A percentile compares a stretch with the other conserved stretches of the same genome.
Evolutionary conservation across 2,113 vertebrate species (phyloP).

Genomic region (Zapus hudsonius): DNA sequence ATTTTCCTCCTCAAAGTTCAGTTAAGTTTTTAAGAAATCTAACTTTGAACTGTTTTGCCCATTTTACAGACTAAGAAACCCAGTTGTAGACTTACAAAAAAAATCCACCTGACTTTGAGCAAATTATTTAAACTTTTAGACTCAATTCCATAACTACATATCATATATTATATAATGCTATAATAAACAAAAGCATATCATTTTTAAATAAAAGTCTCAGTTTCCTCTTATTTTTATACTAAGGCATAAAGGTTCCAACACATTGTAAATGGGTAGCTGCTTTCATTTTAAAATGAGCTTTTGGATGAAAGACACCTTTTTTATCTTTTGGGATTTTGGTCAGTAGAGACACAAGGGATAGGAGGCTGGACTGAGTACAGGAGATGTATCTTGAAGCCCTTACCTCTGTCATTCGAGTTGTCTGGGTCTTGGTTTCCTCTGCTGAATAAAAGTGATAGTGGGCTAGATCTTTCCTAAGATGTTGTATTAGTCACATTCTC

Average conservation of each 20-base stretch:
- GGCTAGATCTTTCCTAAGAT: not conserved
- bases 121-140: slow-evolving; percentile 22
- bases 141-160: not conserved
- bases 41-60: not conserved
- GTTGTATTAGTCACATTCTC: too few species aligned
- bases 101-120: not conserved
- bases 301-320: not conserved
- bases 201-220: slow-evolving; percentile 37
- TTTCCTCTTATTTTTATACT: slow-evolving; percentile 7
- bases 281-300: slow-evolving; percentile 17
- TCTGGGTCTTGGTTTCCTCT: not conserved
- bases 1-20: slow-evolving; percentile 14
- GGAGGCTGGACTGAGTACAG: not conserved
- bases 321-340: not conserved
- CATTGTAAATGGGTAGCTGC: not conserved
- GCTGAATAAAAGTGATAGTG: not conserved
- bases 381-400: not conserved
- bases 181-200: not conserved
- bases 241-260: not conserved
- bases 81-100: not conserved
- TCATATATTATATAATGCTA: not conserved
- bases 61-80: slow-evolving; percentile 29
- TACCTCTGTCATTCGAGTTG: not conserved
- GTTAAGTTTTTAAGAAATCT: not conserved
- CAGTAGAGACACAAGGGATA: not conserved